phyloP scores from a whole-genome alignment of 1,140 invertebrate species.

The Scylla paramamosain region DNA sequence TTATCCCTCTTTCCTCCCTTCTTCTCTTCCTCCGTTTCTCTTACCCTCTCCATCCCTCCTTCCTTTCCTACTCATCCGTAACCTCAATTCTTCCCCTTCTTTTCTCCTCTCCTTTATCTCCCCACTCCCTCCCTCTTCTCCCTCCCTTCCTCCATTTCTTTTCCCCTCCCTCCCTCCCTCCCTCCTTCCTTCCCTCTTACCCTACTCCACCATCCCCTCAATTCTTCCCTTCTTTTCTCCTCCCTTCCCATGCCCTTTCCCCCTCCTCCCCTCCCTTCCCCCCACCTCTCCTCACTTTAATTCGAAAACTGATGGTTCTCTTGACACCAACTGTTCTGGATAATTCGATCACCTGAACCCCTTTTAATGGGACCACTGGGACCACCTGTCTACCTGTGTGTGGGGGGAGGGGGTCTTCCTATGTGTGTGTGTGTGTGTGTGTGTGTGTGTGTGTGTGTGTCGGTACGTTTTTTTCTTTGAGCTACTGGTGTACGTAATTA shows the following conservation, averaged over 20 bases:
- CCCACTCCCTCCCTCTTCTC: not conserved
- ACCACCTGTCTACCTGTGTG: not conserved
- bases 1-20: not conserved
- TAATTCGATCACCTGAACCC: slow-evolving; percentile 63
- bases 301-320: slow-evolving; percentile 60
- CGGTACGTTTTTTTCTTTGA: not conserved
- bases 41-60: not conserved
- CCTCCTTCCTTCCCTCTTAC: not conserved
- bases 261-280: not conserved
- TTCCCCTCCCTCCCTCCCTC: not conserved
- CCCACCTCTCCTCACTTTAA: slow-evolving; percentile 45
- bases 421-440: not conserved
- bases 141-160: not conserved
- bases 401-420: not conserved
- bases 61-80: not conserved
- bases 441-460: not conserved
- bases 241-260: not conserved
- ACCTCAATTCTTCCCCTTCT: not conserved
- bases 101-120: not conserved
- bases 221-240: not conserved
- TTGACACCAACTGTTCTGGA: slow-evolving; percentile 65
- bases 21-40: not conserved
- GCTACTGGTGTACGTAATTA: not conserved
- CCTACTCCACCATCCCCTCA: not conserved
- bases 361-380: slow-evolving; percentile 12